Percentiles rank a stretch among this genome's conserved stretches.
phyloP scores from a whole-genome alignment of 2,797 vertebrate species.

The Acanthiza pusilla region DNA sequence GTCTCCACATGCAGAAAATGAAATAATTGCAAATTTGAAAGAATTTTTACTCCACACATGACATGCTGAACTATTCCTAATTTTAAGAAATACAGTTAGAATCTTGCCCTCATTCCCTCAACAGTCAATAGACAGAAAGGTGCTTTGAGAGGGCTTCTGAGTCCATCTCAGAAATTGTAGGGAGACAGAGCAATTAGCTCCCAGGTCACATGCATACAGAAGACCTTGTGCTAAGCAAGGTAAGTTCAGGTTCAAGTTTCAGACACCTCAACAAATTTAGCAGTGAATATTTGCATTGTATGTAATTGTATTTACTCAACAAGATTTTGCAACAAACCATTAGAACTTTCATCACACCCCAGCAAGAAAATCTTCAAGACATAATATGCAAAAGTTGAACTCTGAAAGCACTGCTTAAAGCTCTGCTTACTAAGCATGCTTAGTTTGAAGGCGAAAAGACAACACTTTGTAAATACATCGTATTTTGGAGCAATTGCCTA shows the following conservation, averaged over 20 bases:
- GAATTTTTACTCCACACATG: neutral
- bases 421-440: neutral
- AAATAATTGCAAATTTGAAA: neutral
- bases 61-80: neutral
- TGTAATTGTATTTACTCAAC: neutral
- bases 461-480: neutral
- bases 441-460: neutral
- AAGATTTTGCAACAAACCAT: neutral
- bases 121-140: neutral
- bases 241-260: neutral
- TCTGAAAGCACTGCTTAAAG: neutral
- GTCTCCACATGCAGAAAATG: neutral
- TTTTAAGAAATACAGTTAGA: neutral
- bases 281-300: neutral
- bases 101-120: neutral
- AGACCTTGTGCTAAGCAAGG: neutral
- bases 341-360: neutral
- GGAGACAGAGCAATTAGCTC: neutral
- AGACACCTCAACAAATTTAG: neutral
- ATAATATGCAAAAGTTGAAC: neutral
- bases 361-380: neutral
- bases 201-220: neutral
- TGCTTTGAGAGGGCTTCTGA: neutral
- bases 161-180: neutral
- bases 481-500: neutral